phyloP scores from a whole-genome alignment of 2,113 vertebrate species.

The Capra hircus region DNA sequence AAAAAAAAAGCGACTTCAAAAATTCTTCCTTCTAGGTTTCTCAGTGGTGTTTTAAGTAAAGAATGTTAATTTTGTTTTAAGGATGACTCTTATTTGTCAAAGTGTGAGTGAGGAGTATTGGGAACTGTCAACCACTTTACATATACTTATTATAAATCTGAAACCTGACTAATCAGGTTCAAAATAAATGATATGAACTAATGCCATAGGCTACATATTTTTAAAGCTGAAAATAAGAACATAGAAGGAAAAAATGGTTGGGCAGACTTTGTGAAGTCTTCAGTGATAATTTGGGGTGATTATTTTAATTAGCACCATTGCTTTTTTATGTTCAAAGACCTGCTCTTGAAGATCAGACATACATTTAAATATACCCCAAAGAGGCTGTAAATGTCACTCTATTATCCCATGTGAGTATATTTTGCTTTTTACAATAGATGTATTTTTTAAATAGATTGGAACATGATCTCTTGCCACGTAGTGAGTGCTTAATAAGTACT shows the following conservation, averaged over 20 bases:
- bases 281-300: not conserved
- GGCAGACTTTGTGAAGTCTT: not conserved
- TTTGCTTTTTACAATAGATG: conserved; percentile 30
- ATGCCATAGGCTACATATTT: not conserved
- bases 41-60: not conserved
- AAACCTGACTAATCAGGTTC: not conserved
- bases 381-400: conserved; percentile 22
- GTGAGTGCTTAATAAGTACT: conserved; percentile 30
- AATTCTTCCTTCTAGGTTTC: not conserved
- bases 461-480: not conserved
- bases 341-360: conserved; percentile 39
- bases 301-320: conserved; percentile 33
- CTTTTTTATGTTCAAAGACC: conserved; percentile 10
- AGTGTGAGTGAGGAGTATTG: not conserved
- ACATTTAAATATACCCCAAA: conserved; percentile 14
- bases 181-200: not conserved
- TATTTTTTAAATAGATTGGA: conserved; percentile 51
- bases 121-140: conserved; percentile 18
- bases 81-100: not conserved
- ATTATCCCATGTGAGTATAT: not conserved
- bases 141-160: not conserved
- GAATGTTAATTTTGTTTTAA: conserved; percentile 11
- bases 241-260: not conserved
- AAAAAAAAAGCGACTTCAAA: not conserved
- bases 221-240: conserved; percentile 12